Evolutionary conservation across 1,140 invertebrate genomes (phyloP).

Genomic region (Diplogasteroides magnus): DNA sequence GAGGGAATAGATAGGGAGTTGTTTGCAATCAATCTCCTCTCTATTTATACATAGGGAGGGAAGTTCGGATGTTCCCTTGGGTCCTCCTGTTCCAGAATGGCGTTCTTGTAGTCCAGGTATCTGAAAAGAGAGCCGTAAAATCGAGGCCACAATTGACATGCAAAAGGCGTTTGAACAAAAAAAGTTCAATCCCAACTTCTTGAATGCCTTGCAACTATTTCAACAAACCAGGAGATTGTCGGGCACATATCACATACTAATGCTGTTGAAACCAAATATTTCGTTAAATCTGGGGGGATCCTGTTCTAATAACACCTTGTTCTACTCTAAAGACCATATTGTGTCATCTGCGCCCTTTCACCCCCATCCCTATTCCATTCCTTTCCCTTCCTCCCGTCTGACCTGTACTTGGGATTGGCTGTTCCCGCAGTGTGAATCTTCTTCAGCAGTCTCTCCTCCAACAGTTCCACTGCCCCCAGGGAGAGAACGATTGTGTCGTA

Average conservation of each 20-base stretch:
- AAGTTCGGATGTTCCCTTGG: conserved; percentile 42
- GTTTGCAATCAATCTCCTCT: neutral
- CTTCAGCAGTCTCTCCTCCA: conserved; percentile 79
- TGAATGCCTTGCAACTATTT: conserved; percentile 6
- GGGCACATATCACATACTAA: neutral
- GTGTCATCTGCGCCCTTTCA: too few relatives aligned
- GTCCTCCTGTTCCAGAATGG: conserved; percentile 44
- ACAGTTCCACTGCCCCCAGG: conserved; percentile 71
- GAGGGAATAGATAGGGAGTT: neutral
- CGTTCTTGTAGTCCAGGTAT: conserved; percentile 49
- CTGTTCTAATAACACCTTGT: too few relatives aligned
- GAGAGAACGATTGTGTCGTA: conserved; percentile 79
- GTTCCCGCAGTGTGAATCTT: conserved; percentile 68
- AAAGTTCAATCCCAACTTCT: too few relatives aligned
- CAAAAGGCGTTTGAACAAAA: too few relatives aligned
- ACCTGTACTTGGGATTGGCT: conserved; percentile 34
- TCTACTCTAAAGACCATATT: too few relatives aligned
- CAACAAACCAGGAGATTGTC: neutral
- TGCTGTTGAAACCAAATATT: neutral
- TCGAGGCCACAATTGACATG: too few relatives aligned
- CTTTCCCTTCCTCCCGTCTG: too few relatives aligned
- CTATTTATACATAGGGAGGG: conserved; percentile 45
- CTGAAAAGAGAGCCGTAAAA: conserved; percentile 29
- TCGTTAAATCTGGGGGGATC: too few relatives aligned
- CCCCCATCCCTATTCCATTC: too few relatives aligned